Percentiles rank a stretch among this genome's conserved stretches.
phyloP scores from a whole-genome alignment of 1,140 invertebrate species.

The Ceratosolen fusciceps region DNA sequence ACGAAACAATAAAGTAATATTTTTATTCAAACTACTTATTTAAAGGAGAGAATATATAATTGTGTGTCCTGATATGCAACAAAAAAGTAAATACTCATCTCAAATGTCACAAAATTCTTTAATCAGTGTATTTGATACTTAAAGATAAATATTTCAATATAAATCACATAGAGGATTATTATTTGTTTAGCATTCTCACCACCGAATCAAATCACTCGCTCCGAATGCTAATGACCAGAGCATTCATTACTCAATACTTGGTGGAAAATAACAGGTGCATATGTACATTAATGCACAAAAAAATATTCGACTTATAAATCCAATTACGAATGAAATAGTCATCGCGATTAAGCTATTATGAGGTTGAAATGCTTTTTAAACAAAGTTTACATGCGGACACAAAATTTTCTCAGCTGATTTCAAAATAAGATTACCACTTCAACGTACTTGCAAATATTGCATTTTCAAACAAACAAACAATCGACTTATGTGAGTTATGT shows the following conservation, averaged over 20 bases:
- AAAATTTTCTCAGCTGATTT: constrained; percentile 4
- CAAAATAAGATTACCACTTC: not conserved
- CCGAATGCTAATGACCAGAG: not conserved
- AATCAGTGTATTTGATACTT: not conserved
- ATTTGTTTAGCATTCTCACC: not conserved
- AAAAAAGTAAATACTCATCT: not conserved
- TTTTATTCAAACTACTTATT: not conserved
- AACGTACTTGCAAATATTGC: not conserved
- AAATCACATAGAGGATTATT: not conserved
- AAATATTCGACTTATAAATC: not conserved
- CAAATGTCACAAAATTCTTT: not conserved
- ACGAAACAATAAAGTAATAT: not conserved
- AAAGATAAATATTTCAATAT: not conserved
- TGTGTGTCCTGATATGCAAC: not conserved
- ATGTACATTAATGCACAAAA: not conserved
- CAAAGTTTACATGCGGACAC: not conserved
- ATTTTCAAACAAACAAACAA: constrained; percentile 21
- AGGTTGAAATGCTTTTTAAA: not conserved
- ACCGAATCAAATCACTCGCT: not conserved
- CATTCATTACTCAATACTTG: too few relatives aligned
- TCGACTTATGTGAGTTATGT: too few relatives aligned
- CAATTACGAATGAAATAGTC: not conserved
- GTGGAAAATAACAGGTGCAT: not conserved
- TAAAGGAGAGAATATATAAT: not conserved
- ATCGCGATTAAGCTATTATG: not conserved